These are phyloP conservation scores for Muricea muricata DNA, from an alignment of 92 coral and sea anemone genomes.

Conservation along the genomic window DNA sequence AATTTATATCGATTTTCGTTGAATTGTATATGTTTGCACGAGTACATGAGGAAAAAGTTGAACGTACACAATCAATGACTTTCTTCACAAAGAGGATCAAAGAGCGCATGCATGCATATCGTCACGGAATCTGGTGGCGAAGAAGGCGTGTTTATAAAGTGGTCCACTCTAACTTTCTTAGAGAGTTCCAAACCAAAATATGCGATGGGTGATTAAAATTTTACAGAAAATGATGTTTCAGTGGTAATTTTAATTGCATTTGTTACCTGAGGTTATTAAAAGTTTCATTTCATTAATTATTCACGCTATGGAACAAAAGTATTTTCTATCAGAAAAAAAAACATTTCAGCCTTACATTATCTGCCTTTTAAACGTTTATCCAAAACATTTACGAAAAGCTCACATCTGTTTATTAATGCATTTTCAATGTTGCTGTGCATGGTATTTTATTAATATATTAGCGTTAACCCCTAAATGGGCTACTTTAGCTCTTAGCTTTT, in stretches of 20 bases:
- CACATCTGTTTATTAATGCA: too few relatives aligned
- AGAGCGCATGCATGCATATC: neutral
- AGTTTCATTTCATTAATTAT: neutral
- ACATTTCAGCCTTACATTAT: neutral
- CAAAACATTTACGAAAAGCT: too few relatives aligned
- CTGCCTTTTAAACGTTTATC: too few relatives aligned
- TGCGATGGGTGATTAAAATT: slow-evolving; percentile 11
- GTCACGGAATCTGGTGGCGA: neutral
- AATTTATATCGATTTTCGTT: too few relatives aligned
- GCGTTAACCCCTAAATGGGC: too few relatives aligned
- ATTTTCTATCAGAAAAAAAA: neutral
- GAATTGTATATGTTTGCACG: too few relatives aligned
- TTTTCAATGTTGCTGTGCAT: too few relatives aligned
- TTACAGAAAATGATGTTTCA: slow-evolving; percentile 1
- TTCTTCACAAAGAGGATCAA: neutral
- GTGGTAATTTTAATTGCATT: slow-evolving; percentile 23
- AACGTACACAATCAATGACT: too few relatives aligned
- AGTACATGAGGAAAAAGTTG: too few relatives aligned
- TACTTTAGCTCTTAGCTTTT: too few relatives aligned
- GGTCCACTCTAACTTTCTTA: neutral
- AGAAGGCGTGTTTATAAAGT: neutral
- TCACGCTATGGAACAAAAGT: neutral
- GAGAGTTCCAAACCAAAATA: neutral
- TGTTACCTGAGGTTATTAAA: neutral
- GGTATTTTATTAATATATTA: too few relatives aligned